Evolutionary conservation across 2,113 vertebrate species (phyloP).

Genomic region (Laterallus jamaicensis): DNA sequence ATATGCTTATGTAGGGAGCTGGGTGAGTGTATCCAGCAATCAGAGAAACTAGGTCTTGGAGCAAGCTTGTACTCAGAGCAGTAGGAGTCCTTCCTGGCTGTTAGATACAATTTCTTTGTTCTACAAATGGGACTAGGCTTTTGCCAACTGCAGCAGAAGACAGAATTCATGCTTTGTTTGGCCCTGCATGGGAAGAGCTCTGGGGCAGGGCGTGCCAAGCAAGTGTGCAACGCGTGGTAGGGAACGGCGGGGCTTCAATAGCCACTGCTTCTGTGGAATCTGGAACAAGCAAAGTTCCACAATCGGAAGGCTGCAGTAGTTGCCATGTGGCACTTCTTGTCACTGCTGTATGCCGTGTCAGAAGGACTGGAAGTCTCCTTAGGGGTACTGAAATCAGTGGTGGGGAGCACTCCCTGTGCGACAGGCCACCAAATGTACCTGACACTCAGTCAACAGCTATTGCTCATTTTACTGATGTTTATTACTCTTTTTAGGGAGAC

Average conservation of each 20-base stretch:
- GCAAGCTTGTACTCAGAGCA: neutral
- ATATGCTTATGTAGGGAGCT: neutral
- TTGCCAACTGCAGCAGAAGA: neutral
- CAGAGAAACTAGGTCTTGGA: neutral
- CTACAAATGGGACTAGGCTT: neutral
- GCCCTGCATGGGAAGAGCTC: neutral
- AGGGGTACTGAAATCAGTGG: neutral
- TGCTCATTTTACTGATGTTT: neutral
- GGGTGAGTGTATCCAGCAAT: neutral
- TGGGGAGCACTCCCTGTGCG: fast-evolving
- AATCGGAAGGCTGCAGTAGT: neutral
- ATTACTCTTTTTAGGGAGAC: neutral
- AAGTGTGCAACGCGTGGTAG: neutral
- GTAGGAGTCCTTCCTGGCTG: neutral
- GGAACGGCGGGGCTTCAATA: neutral
- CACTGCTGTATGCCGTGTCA: no score
- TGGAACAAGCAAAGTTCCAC: neutral
- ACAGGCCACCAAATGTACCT: neutral
- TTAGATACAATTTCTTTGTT: neutral
- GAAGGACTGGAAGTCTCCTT: neutral
- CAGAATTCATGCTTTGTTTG: neutral
- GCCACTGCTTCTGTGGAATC: neutral
- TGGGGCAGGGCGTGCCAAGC: neutral
- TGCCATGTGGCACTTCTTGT: neutral
- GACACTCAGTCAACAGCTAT: neutral